Evolutionary conservation across 2,888 invertebrate genomes (phyloP).

Genomic region (Bellardia bayeri): DNA sequence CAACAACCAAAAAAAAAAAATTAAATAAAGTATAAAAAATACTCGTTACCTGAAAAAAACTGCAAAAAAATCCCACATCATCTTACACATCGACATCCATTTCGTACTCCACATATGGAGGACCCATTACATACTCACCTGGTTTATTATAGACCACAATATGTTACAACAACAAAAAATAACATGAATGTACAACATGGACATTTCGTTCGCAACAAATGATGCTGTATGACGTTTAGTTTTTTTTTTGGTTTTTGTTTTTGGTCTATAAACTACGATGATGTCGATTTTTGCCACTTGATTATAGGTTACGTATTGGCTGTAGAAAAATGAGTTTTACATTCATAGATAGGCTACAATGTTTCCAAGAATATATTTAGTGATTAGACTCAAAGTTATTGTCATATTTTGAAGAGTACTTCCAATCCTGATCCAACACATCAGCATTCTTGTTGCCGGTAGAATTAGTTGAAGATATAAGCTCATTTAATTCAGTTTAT

Average conservation of each 20-base stretch:
- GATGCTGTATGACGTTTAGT: conserved; percentile 38
- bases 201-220: conserved; percentile 29
- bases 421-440: no score
- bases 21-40: not conserved
- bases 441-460: no score
- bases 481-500: no score
- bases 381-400: no score
- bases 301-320: conserved; percentile 72
- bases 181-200: not conserved
- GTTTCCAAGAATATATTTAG: not conserved
- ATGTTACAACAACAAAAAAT: conserved; percentile 11
- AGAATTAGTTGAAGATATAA: no score
- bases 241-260: not conserved
- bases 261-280: conserved; percentile 47
- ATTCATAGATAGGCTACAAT: conserved; percentile 6
- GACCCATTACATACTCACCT: conserved; percentile 62
- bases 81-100: conserved; percentile 19
- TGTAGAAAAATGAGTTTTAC: not conserved
- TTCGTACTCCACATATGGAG: conserved; percentile 53
- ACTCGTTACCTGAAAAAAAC: conserved; percentile 18
- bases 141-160: conserved; percentile 65
- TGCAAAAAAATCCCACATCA: conserved; percentile 63
- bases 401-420: no score
- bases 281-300: conserved; percentile 71
- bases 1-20: no score